These are phyloP conservation scores for Crematogaster levior DNA, from an alignment of 2,888 invertebrate species.

Conservation along the genomic window DNA sequence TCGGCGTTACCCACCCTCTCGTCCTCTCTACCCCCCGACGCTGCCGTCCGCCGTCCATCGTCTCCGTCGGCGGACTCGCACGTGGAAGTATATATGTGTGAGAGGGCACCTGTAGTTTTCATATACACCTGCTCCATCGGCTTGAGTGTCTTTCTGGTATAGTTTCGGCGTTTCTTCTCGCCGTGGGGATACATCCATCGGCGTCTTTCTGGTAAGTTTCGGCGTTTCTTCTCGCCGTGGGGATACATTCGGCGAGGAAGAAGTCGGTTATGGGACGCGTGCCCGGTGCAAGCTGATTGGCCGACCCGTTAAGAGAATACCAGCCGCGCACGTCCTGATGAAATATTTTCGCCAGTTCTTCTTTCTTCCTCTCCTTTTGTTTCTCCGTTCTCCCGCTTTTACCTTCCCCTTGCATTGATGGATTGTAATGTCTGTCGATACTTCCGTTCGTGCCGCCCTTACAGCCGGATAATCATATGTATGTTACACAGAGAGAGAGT, in stretches of 20 bases:
- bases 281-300: constrained; percentile 66
- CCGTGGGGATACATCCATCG: constrained; percentile 64
- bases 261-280: constrained; percentile 67
- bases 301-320: constrained; percentile 54
- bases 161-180: constrained; percentile 68
- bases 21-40: neutral
- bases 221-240: constrained; percentile 65
- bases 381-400: neutral
- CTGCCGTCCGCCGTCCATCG: constrained; percentile 32
- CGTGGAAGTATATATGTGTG: constrained; percentile 39
- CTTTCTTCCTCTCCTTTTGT: neutral
- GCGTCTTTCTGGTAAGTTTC: constrained; percentile 66
- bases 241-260: constrained; percentile 58
- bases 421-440: constrained; percentile 48
- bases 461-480: constrained; percentile 30
- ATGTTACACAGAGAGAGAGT: neutral
- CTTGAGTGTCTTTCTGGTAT: constrained; percentile 64
- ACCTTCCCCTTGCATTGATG: constrained; percentile 26
- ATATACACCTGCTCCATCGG: constrained; percentile 78
- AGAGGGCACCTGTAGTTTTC: constrained; percentile 77
- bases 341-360: constrained; percentile 41
- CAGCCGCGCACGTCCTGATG: constrained; percentile 50
- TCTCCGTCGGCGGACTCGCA: constrained; percentile 36
- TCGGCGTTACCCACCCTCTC: constrained; percentile 40
- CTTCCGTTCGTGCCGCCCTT: constrained; percentile 45